phyloP scores from a whole-genome alignment of 2,888 invertebrate genomes.

The Caenorhabditis sulstoni region DNA sequence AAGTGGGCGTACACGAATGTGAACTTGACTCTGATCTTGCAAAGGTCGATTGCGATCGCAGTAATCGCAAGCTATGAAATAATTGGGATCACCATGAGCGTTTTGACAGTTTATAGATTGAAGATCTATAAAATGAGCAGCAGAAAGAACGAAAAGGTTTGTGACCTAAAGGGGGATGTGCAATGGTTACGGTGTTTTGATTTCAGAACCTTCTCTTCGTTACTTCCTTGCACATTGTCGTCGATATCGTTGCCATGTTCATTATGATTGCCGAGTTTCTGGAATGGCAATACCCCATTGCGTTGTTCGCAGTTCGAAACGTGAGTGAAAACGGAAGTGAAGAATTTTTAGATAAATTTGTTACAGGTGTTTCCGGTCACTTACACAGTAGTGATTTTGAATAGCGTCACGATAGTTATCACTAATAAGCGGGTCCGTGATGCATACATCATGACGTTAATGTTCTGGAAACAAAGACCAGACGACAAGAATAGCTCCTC shows the following conservation, averaged over 20 bases:
- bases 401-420: constrained; percentile 35
- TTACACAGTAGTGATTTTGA: constrained; percentile 40
- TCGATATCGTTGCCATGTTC: constrained; percentile 45
- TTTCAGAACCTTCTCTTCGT: constrained; percentile 39
- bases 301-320: constrained; percentile 33
- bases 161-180: neutral
- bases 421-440: constrained; percentile 36
- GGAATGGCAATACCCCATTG: constrained; percentile 40
- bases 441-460: constrained; percentile 12
- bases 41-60: constrained; percentile 42
- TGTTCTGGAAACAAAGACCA: constrained; percentile 40
- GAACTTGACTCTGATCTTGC: constrained; percentile 26
- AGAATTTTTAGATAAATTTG: neutral
- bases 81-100: constrained; percentile 38
- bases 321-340: no score
- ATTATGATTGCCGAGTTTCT: constrained; percentile 47
- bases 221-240: constrained; percentile 29
- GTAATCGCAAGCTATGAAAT: constrained; percentile 39
- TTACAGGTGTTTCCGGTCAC: constrained; percentile 48
- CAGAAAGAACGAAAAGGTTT: constrained; percentile 37
- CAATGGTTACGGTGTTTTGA: neutral
- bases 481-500: constrained; percentile 35
- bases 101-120: constrained; percentile 36
- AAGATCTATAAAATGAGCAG: constrained; percentile 36
- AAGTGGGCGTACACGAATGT: constrained; percentile 52